Base-by-base conservation (phyloP, 2,888 invertebrate genomes). In the Tenthredo livida region DNA sequence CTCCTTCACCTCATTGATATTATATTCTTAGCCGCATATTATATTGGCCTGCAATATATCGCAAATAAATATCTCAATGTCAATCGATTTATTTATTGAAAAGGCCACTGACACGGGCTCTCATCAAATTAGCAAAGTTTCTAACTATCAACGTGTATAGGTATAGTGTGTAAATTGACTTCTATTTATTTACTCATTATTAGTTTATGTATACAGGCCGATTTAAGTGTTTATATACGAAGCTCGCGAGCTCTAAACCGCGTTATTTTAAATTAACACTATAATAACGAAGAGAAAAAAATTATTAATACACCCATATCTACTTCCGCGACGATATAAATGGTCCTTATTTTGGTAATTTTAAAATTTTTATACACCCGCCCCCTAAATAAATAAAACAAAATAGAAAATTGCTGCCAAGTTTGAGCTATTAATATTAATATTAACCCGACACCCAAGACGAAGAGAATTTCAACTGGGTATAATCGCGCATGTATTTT, bases 141-240 rank as follows among this genome's bases (percentile, higher is more conserved):
- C 25, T 3, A 50, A 50, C 50, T n/a, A n/a, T n/a, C n/a, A n/a
- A n/a, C n/a, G n/a, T n/a, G n/a, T n/a, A n/a, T n/a, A n/a, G n/a
- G n/a, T n/a, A n/a, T n/a, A n/a, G n/a, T n/a, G n/a, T n/a, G n/a
- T 61, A 61, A 61, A 61, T 61, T 61, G 25, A 61, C 25, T 61
- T 21, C 10, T 21, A 61, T 61, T 61, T 61, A 61, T 61, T 61
- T 61, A 61, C 25, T 61, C 25, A 61, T 61, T 12, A 61, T 21
- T 61, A 61, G 25, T 61, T 61, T 61, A 25, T 61, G 21, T 61
- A 61, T 61, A 10, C 25, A 61, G 61, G 10, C 21, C 21, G 61
- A 21, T 61, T 25, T 61, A 61, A 61, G 61, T 61, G 25, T 61
- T 7, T 25, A 9, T 61, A 61, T 25, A 61, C n/a, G 10, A 61